Evolutionary conservation across 2,888 invertebrate species (phyloP).

Genomic region (Rhyacophila evoluta): DNA sequence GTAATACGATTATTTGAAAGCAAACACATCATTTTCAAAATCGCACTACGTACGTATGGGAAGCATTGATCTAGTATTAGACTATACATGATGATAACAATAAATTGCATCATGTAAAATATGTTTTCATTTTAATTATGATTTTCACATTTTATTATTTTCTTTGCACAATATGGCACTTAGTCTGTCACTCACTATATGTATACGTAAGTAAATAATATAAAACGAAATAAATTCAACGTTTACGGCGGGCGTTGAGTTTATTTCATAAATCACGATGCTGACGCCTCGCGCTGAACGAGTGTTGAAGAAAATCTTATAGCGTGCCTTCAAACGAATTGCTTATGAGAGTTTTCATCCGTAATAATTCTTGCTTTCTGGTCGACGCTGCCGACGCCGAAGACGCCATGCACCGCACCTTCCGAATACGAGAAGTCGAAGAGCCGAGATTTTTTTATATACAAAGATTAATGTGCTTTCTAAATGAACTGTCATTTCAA

Average conservation of each 20-base stretch:
- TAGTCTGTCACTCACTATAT: not conserved
- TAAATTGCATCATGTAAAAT: no score
- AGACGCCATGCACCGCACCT: constrained; percentile 19
- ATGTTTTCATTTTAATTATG: not conserved
- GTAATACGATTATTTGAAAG: no score
- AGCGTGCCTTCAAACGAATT: constrained; percentile 34
- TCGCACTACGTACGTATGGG: no score
- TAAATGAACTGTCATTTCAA: constrained; percentile 26
- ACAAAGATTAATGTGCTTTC: constrained; percentile 38
- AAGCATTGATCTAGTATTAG: no score
- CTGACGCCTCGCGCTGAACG: constrained; percentile 26
- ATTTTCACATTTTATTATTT: not conserved
- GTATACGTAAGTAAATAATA: not conserved
- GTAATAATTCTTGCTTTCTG: constrained; percentile 48
- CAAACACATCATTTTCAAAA: no score
- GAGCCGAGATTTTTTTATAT: constrained; percentile 25
- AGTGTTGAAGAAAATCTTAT: constrained; percentile 29
- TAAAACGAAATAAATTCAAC: constrained; percentile 14
- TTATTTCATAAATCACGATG: constrained; percentile 38
- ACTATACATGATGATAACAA: no score
- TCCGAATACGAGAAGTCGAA: constrained; percentile 26
- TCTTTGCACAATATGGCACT: not conserved
- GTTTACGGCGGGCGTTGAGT: constrained; percentile 18
- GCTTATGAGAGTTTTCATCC: constrained; percentile 43
- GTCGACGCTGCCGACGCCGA: no score